Conservation (phyloP, 2,888 invertebrate genomes). For the Drosophila nr. fundita region DNA sequence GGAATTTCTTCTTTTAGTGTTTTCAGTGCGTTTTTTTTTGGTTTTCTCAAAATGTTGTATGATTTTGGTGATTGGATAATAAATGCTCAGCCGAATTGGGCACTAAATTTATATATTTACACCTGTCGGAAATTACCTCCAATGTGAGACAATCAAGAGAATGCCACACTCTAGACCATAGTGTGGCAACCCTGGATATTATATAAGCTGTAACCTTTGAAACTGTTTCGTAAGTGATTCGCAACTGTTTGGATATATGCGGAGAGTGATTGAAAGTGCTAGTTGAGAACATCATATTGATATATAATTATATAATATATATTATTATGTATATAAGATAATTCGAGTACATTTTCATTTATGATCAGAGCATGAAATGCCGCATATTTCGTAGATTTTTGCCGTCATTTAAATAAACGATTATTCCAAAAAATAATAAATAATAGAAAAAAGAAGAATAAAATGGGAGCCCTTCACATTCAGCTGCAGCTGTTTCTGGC, state of each 20-base stretch:
- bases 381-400: background rate
- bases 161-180: background rate
- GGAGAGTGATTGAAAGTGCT: background rate
- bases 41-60: background rate
- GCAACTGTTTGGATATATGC: background rate
- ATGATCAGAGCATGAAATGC: background rate
- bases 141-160: background rate
- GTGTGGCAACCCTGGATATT: slow-evolving; percentile 1
- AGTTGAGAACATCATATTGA: background rate
- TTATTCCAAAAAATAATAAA: background rate
- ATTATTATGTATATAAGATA: too few species aligned
- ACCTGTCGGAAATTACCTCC: slow-evolving; percentile 20
- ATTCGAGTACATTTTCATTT: slow-evolving; percentile 1
- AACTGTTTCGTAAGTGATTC: background rate
- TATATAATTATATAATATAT: too few species aligned
- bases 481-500: slow-evolving; percentile 4
- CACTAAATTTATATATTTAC: background rate
- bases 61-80: slow-evolving; percentile 20
- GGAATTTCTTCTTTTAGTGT: background rate
- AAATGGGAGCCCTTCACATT: background rate
- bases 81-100: slow-evolving; percentile 4
- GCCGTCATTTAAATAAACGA: background rate
- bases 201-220: background rate
- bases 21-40: slow-evolving; percentile 2
- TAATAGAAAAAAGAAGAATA: background rate